These are phyloP conservation scores for Sogatella furcifera DNA, from an alignment of 1,140 invertebrate genomes.

Conservation along the genomic window DNA sequence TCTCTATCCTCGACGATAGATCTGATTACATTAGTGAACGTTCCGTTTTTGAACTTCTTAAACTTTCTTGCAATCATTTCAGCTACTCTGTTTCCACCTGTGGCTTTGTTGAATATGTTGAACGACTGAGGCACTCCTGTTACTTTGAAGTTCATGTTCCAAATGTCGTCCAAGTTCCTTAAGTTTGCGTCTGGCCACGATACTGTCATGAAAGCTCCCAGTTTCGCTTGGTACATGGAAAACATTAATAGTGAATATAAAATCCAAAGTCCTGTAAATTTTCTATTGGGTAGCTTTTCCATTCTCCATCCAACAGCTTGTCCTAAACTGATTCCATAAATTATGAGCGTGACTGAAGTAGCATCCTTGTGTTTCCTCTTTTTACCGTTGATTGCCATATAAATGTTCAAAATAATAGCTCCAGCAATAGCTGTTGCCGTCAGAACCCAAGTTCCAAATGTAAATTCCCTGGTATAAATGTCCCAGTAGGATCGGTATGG, in stretches of 20 bases:
- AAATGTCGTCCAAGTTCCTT: background rate
- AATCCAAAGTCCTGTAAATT: background rate
- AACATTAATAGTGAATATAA: background rate
- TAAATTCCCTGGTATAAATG: background rate
- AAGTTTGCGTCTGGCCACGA: background rate
- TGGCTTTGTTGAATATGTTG: background rate
- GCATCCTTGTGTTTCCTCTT: background rate
- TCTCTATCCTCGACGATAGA: background rate
- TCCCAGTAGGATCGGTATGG: background rate
- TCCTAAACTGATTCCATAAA: background rate
- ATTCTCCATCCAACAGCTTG: background rate
- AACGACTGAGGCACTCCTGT: background rate
- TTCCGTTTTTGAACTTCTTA: background rate
- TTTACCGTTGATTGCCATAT: background rate
- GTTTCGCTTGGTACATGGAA: background rate
- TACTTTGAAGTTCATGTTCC: background rate
- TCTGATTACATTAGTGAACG: background rate
- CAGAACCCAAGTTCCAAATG: background rate
- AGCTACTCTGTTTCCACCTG: background rate
- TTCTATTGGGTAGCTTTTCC: background rate
- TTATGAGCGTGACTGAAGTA: background rate
- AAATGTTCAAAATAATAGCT: background rate
- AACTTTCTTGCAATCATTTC: background rate
- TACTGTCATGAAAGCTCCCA: background rate
- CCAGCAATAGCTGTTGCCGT: background rate